A percentile compares a stretch with the other conserved stretches of the same genome.
phyloP scores from a whole-genome alignment of 35 echinoderm and acorn worm genomes.

The Apostichopus californicus region DNA sequence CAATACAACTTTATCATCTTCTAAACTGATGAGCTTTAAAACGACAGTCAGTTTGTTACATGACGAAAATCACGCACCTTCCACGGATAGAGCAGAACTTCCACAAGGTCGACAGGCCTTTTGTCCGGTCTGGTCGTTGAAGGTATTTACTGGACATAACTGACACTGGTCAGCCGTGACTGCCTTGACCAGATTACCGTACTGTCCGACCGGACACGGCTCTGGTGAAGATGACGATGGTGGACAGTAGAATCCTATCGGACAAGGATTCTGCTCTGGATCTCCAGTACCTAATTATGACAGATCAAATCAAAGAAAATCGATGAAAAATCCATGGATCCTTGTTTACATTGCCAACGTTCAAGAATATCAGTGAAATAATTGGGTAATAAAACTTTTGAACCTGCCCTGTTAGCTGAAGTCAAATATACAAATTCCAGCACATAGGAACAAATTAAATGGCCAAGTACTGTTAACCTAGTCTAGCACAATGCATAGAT shows the following conservation, averaged over 20 bases:
- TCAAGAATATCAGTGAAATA: no score
- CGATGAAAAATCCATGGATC: no score
- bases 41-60: no score
- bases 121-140: constrained; percentile 90
- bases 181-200: constrained; percentile 73
- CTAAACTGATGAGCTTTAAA: no score
- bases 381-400: no score
- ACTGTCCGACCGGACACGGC: constrained; percentile 74
- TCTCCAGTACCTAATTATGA: constrained; percentile 76
- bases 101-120: constrained; percentile 92
- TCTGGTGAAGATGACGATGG: constrained; percentile 54
- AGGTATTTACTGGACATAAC: constrained; percentile 80
- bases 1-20: no score
- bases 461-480: no score
- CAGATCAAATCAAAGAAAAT: neutral
- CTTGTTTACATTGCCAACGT: no score
- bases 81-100: constrained; percentile 71
- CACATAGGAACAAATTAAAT: no score
- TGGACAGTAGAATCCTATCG: constrained; percentile 92
- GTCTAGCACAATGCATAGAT: no score
- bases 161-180: constrained; percentile 57
- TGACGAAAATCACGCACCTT: constrained; percentile 40
- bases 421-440: no score
- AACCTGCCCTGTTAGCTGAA: no score
- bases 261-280: constrained; percentile 84